phyloP scores from a whole-genome alignment of 2,113 vertebrate genomes.

The Podilymbus podiceps region DNA sequence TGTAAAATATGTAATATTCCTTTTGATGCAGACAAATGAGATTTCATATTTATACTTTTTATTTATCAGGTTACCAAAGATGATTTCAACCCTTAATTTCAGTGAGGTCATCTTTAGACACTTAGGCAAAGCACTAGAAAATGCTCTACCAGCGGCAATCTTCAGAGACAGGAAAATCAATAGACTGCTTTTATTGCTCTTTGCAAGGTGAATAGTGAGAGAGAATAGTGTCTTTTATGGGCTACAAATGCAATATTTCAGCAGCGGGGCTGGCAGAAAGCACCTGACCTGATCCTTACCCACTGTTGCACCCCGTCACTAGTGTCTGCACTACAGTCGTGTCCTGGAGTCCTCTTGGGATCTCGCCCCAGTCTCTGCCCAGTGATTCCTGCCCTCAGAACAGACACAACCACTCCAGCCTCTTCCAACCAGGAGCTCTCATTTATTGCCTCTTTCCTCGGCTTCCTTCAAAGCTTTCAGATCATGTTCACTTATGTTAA shows the following conservation, averaged over 20 bases:
- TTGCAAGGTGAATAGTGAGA: neutral
- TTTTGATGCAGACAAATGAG: neutral
- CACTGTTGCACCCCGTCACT: rapidly evolving
- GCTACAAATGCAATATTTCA: neutral
- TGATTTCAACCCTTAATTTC: neutral
- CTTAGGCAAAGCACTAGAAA: neutral
- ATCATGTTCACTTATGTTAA: neutral
- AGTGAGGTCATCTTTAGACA: neutral
- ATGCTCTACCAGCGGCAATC: neutral
- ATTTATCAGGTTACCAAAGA: neutral
- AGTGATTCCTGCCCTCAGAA: neutral
- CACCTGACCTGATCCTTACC: neutral
- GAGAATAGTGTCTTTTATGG: neutral
- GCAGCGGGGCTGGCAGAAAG: rapidly evolving
- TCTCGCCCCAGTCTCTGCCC: neutral
- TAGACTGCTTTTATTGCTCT: neutral
- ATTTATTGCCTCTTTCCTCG: neutral
- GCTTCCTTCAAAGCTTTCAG: neutral
- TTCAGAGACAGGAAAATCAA: neutral
- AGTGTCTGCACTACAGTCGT: neutral
- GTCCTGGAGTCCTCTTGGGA: no score
- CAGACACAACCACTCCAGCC: neutral
- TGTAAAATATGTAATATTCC: rapidly evolving
- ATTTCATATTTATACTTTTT: neutral
- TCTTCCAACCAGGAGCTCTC: neutral